Base-by-base conservation (phyloP, 1,140 invertebrate genomes). In the Oryctes rhinoceros region DNA sequence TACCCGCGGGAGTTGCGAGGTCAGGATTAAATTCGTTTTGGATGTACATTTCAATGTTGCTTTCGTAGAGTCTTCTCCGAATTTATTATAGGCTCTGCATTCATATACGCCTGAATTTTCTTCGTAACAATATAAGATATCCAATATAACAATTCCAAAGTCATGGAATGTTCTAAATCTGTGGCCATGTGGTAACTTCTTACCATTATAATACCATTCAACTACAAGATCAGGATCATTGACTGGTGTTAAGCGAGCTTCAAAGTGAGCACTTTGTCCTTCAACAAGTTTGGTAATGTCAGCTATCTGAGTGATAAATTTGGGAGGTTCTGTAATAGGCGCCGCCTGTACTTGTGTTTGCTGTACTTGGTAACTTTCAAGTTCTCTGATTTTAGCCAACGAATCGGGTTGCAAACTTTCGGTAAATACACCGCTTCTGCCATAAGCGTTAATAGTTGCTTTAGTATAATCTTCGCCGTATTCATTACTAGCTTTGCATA, bases 91-190 rank as follows among this genome's bases (percentile, higher is more conserved):
- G 20, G 98, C 97, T 82, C 96, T 91, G 86, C 96, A 97, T 89
- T 97, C 96, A 85, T 97, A 98, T 20, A 94, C 92, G 44, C 98
- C 97, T 74, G 96, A 97, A 88, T 99, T 98, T 89, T 99, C 97
- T 88, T 96, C 96, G 86, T 98, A 99, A 83, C 96, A 98, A 86
- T 98, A 99, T 1, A 99, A 89, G 81, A 99, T 98, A 85, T 99
- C 97, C 80, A 99, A 90, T 83, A 98, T 97, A 44, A 99, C 97
- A 86, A 98, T 97, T 80, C 95, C 97, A 89, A 99, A 99, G 87
- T 99, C 97, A 87, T 99, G 96, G 93, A 98, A 97, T 71, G 96
- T 98, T 83, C 96, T 93, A 87, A 97, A 99, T 80, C 97, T 93
- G 89, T 98, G 97, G 35, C 97, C 97, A 87, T 95, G 94, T 0